Conservation (phyloP, 2,797 vertebrate species). For the Enteromius argenteus region DNA sequence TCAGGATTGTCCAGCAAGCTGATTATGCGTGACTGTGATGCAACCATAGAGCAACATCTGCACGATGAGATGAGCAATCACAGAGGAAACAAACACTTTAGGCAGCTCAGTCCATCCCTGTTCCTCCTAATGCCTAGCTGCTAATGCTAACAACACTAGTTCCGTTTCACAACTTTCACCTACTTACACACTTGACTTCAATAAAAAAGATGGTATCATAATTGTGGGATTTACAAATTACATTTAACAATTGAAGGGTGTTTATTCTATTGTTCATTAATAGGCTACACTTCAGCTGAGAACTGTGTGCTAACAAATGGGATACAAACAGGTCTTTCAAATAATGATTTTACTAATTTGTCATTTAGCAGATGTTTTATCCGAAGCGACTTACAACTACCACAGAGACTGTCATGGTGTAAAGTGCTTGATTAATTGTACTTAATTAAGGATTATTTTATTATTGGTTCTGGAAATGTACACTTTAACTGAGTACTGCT, state of each 20-base stretch:
- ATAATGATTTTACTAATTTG: not conserved
- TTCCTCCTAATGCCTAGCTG: slow-evolving; percentile 1
- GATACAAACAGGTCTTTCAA: not conserved
- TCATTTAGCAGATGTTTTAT: not conserved
- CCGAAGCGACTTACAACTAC: not conserved
- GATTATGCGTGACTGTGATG: slow-evolving; percentile 56
- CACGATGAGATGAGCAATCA: slow-evolving; percentile 53
- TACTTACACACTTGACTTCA: not conserved
- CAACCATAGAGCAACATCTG: slow-evolving; percentile 56
- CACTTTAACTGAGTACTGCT: not conserved
- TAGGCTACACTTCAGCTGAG: not conserved
- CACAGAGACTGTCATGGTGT: not conserved
- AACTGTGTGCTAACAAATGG: not conserved
- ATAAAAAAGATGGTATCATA: not conserved
- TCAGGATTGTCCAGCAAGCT: slow-evolving; percentile 43
- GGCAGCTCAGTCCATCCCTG: not conserved
- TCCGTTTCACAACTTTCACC: not conserved
- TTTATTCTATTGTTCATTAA: not conserved
- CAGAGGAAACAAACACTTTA: slow-evolving; percentile 1
- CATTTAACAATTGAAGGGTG: not conserved
- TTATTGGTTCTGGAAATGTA: not conserved
- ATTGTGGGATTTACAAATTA: not conserved
- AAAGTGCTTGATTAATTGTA: not conserved
- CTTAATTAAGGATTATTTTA: not conserved
- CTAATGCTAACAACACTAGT: not conserved